These are phyloP conservation scores for Leptinotarsa haldemani DNA, from an alignment of 2,888 invertebrate genomes.

Conservation along the genomic window DNA sequence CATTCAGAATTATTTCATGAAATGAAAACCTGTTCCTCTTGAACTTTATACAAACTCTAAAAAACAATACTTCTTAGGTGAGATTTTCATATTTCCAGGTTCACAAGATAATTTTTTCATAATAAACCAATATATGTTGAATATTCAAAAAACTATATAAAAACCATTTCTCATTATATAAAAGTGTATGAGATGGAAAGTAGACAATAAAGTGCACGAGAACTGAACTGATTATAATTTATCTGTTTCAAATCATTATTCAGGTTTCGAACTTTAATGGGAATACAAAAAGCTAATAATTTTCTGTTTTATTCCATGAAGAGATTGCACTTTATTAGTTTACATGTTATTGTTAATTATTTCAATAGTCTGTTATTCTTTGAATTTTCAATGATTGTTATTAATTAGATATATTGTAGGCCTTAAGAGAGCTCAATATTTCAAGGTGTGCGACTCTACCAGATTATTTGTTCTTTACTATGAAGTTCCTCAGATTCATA, in stretches of 20 bases:
- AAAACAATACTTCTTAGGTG: neutral
- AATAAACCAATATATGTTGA: neutral
- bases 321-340: constrained; percentile 18
- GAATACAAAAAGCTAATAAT: neutral
- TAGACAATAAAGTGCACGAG: constrained; percentile 20
- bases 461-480: no score
- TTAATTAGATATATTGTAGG: constrained; percentile 20
- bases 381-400: constrained; percentile 11
- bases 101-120: neutral
- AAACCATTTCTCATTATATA: neutral
- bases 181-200: neutral
- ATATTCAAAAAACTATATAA: neutral
- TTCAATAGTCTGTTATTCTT: constrained; percentile 2
- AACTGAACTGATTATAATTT: constrained; percentile 2
- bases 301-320: neutral
- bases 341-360: constrained; percentile 4
- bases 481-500: no score
- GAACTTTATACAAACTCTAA: neutral
- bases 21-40: neutral
- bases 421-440: constrained; percentile 27
- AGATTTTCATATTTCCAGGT: constrained; percentile 11
- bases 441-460: neutral
- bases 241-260: neutral
- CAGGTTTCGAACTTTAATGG: neutral
- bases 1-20: no score